Evolutionary conservation across 2,113 vertebrate genomes (phyloP), one percentile per base, ranked within the genome.

Genomic region (Chitala chitala): DNA sequence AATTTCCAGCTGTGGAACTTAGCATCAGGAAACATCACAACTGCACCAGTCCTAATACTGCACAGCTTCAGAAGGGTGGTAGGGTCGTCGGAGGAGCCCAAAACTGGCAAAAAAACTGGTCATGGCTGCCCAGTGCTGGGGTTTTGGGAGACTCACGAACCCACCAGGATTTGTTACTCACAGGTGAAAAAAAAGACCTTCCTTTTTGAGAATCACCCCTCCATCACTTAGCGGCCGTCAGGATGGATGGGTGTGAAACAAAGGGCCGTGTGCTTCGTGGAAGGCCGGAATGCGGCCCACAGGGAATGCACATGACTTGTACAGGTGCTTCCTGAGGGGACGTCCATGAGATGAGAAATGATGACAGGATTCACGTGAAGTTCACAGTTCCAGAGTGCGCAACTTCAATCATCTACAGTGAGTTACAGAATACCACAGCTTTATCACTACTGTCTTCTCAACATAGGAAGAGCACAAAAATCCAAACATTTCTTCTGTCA

Each of bases 281-380:
- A n/a, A 36, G 76, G 59, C 69, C 53, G 55, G 53, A 56, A 56
- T 42, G n/a, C 74, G 61, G 71, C 76, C 74, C 71, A 13, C 17
- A 42, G 46, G 38, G 73, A 70, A 66, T 69, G 56, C 31, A 26
- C 31, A 40, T 54, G 61, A 71, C 40, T 38, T 71, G 75, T 78
- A 56, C 42, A 76, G 75, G 59, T 26, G 40, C 69, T 82, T 78
- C 77, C 77, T 75, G 68, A 76, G 40, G 53, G 78, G 76, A 77
- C 78, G 70, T 29, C 64, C 54, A 59, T 74, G 71, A 59, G n/a
- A 29, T 31, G 66, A 46, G 55, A 5, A 55, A 48, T 15, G 15
- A 6, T 13, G 13, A 20, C 4, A 38, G 29, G 54, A 80, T 66
- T 56, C 65, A 56, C 58, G 64, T 73, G 68, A 71, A 46, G 17